These are phyloP conservation scores for Proisotoma minuta DNA, from an alignment of 2,888 invertebrate genomes.

Conservation along the genomic window DNA sequence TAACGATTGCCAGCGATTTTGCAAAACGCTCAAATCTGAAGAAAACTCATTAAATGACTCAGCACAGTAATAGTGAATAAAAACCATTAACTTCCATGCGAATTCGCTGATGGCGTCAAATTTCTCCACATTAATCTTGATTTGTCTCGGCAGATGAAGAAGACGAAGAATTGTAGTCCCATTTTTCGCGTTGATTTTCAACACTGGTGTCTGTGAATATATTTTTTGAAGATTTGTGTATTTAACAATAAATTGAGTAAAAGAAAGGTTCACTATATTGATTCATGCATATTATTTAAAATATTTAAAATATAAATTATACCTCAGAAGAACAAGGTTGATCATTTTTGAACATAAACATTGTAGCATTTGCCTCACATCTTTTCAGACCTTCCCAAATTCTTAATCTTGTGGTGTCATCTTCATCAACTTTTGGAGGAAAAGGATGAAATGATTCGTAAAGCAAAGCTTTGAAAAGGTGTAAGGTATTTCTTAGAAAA, in stretches of 20 bases:
- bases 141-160: constrained; percentile 31
- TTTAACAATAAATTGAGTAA: too few species aligned
- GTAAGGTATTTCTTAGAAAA: constrained; percentile 31
- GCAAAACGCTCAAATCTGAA: constrained; percentile 31
- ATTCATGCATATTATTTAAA: too few species aligned
- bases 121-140: constrained; percentile 29
- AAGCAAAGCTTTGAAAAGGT: constrained; percentile 27
- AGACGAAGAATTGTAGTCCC: constrained; percentile 19
- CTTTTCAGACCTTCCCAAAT: constrained; percentile 16
- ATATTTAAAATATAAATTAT: too few species aligned
- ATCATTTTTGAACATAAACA: constrained; percentile 22
- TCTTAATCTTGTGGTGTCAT: constrained; percentile 12
- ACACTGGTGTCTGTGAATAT: constrained; percentile 23
- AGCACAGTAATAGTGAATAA: constrained; percentile 40
- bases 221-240: too few species aligned
- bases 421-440: constrained; percentile 18
- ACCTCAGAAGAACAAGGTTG: constrained; percentile 24
- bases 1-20: constrained; percentile 22
- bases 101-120: constrained; percentile 37
- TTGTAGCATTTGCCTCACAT: constrained; percentile 21
- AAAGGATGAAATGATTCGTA: constrained; percentile 30
- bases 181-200: constrained; percentile 14
- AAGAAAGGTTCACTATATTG: too few species aligned
- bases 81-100: constrained; percentile 40
- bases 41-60: constrained; percentile 26